Percentiles rank a stretch among this genome's conserved stretches.
Evolutionary conservation across 2,113 vertebrate genomes (phyloP).

Genomic region (Perccottus glenii): DNA sequence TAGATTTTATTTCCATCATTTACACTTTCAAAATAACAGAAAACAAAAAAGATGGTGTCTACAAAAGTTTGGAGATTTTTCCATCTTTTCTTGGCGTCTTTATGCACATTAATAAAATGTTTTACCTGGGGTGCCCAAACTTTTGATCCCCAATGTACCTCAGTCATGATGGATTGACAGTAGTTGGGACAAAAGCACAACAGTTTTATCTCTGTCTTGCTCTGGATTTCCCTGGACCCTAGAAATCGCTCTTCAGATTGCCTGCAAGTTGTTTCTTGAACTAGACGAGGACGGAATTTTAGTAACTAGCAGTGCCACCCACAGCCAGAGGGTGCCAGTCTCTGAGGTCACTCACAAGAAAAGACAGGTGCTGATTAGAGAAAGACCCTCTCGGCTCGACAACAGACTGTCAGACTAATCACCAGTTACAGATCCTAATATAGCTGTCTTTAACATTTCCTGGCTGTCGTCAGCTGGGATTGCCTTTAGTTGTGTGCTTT

Average conservation of each 20-base stretch:
- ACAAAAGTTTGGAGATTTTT: no score
- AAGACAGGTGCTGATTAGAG: constrained; percentile 41
- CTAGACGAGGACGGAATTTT: constrained; percentile 27
- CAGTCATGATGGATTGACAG: background rate
- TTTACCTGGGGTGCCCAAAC: no score
- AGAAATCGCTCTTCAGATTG: constrained; percentile 6
- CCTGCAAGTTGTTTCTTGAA: constrained; percentile 17
- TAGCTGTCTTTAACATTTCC: constrained; percentile 59
- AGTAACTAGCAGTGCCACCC: constrained; percentile 33
- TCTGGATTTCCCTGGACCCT: background rate
- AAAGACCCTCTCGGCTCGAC: constrained; percentile 32
- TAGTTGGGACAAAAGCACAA: background rate
- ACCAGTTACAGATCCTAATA: constrained; percentile 62
- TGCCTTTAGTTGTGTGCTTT: constrained; percentile 2
- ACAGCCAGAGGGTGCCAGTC: constrained; percentile 14
- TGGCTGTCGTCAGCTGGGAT: constrained; percentile 28
- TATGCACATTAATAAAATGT: no score
- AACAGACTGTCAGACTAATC: constrained; percentile 52
- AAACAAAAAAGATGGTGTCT: no score
- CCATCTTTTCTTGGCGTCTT: no score
- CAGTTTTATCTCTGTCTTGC: background rate
- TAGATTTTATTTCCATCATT: no score
- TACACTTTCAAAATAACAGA: no score
- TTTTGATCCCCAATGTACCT: no score
- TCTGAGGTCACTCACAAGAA: constrained; percentile 18